These are phyloP conservation scores for Lamellibrachia columna DNA, from an alignment of 2,888 invertebrate genomes.

Conservation along the genomic window DNA sequence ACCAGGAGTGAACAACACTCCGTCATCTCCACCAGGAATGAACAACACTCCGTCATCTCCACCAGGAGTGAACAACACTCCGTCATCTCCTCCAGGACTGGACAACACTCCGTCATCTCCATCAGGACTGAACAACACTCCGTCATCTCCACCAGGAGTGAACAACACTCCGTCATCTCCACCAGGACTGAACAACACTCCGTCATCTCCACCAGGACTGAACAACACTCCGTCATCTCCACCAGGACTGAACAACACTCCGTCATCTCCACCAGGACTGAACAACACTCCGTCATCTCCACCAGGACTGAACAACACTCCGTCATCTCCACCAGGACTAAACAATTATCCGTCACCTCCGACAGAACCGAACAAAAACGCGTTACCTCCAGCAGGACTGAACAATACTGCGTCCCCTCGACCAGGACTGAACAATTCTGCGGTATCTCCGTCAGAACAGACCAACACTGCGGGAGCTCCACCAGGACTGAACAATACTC, in stretches of 20 bases:
- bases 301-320: neutral
- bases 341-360: neutral
- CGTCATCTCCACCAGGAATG: no score
- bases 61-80: no score
- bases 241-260: neutral
- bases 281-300: neutral
- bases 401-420: neutral
- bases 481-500: neutral
- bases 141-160: no score
- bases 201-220: neutral
- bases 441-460: neutral
- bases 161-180: neutral
- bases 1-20: no score
- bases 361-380: neutral
- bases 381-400: neutral
- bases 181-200: neutral
- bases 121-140: no score
- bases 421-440: neutral
- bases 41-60: no score
- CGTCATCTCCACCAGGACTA: neutral
- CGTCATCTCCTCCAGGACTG: no score
- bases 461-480: neutral
- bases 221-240: neutral
- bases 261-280: neutral
- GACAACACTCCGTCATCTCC: no score